These are phyloP conservation scores for Phania funesta DNA, from an alignment of 2,888 invertebrate genomes.

Conservation along the genomic window DNA sequence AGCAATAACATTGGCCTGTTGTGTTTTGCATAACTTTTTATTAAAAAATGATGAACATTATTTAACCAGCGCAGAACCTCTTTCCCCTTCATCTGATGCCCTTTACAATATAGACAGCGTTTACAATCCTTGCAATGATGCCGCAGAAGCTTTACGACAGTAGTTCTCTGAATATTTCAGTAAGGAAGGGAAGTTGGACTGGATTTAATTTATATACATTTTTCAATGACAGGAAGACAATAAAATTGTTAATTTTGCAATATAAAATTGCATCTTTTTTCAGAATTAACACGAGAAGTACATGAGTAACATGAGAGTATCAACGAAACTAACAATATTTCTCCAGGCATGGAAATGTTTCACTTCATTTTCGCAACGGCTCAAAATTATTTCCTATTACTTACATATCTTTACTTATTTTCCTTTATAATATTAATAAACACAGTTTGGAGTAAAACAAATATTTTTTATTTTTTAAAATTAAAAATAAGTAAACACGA, in stretches of 20 bases:
- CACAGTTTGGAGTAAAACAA: too few relatives aligned
- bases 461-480: too few relatives aligned
- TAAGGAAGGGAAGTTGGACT: constrained; percentile 12
- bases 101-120: neutral
- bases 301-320: too few relatives aligned
- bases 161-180: neutral
- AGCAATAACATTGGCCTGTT: constrained; percentile 2
- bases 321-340: neutral
- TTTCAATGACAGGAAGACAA: neutral
- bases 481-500: too few relatives aligned
- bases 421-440: too few relatives aligned
- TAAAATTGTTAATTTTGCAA: neutral
- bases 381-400: neutral
- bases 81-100: neutral
- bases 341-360: neutral
- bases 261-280: neutral
- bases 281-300: too few relatives aligned
- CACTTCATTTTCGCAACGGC: neutral
- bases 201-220: neutral
- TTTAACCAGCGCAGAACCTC: neutral
- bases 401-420: constrained; percentile 1
- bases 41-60: neutral
- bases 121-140: neutral
- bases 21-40: constrained; percentile 21
- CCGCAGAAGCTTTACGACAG: neutral